Evolutionary conservation across 64 coral and sea anemone species (phyloP), one percentile per base, ranked within the genome.

Genomic region (Actinia equina): DNA sequence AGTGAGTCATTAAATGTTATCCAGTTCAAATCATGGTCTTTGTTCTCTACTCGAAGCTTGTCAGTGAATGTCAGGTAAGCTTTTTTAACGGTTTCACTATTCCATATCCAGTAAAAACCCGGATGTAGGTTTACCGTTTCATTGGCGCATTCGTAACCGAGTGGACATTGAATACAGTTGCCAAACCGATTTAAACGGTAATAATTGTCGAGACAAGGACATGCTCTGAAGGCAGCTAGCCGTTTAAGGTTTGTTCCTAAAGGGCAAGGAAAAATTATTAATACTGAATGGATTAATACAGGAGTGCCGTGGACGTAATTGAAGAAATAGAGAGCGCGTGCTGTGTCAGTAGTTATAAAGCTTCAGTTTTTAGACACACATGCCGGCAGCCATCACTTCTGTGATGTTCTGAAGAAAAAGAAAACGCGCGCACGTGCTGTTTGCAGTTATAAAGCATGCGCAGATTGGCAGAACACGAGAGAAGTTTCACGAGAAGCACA

Each of bases 101-200:
- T 63, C 90, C 90, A 92, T 37, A 16, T 92, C 84, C 85, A 87
- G 85, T 82, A 92, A 87, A 82, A 92, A 2, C 90, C 85, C n/a
- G 56, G 82, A n/a, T 54, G 45, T 52, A 92, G 54, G 5, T 46
- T 87, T 15, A 92, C 86, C 19, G 85, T 87, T 60, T 86, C 90
- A 52, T 92, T 92, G 42, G 59, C 3, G 85, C 90, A 92, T 37
- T 56, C 46, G 58, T 87, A 92, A 55, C 84, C 58, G 16, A 77
- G 53, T 17, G 45, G 71, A 82, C 90, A 92, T 20, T 67, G 84
- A 18, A 45, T 80, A 27, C 90, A 92, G 52, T 41, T 23, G 10
- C 90, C 90, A 67, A 78, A 92, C 3, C 90, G 90, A 45, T 92
- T 85, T 30, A 92, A 85, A 54, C 90, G 85, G 45, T 65, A 92